Evolutionary conservation across 1,140 invertebrate genomes (phyloP).

Genomic region (Spodoptera frugiperda): DNA sequence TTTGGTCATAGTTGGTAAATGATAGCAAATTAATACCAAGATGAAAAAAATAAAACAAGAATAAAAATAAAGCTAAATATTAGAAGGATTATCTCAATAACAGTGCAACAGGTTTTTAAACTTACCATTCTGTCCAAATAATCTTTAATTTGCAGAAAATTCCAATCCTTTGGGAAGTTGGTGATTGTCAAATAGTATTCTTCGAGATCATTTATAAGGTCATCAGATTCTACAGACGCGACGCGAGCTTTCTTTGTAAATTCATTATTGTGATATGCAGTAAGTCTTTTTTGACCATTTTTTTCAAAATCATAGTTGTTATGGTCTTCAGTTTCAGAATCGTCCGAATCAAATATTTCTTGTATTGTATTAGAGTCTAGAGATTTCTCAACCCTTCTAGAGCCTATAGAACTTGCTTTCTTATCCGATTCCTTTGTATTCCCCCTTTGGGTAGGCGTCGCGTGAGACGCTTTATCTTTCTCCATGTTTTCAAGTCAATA

Average conservation of each 20-base stretch:
- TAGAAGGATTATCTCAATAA: too few relatives aligned
- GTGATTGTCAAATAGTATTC: slow-evolving; percentile 37
- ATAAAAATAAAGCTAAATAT: too few relatives aligned
- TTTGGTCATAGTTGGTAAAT: too few relatives aligned
- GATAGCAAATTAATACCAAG: too few relatives aligned
- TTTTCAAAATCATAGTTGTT: neutral
- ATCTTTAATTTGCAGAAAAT: slow-evolving; percentile 40
- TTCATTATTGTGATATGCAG: neutral
- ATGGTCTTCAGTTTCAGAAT: neutral
- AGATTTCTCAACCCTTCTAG: neutral
- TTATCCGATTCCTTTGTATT: too few relatives aligned
- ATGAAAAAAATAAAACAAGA: too few relatives aligned
- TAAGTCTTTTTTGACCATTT: slow-evolving; percentile 6
- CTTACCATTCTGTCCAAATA: slow-evolving; percentile 41
- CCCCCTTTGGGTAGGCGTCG: too few relatives aligned
- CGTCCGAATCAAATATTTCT: neutral
- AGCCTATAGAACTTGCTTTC: too few relatives aligned
- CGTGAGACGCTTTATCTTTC: too few relatives aligned
- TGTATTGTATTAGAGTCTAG: neutral
- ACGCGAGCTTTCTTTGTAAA: slow-evolving; percentile 1
- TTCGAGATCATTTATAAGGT: neutral
- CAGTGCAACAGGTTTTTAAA: too few relatives aligned
- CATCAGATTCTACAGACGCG: neutral
- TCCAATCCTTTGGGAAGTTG: slow-evolving; percentile 43
- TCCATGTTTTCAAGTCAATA: too few relatives aligned